Conservation (phyloP, 1,140 invertebrate genomes). For the Melipona quadrifasciata region DNA sequence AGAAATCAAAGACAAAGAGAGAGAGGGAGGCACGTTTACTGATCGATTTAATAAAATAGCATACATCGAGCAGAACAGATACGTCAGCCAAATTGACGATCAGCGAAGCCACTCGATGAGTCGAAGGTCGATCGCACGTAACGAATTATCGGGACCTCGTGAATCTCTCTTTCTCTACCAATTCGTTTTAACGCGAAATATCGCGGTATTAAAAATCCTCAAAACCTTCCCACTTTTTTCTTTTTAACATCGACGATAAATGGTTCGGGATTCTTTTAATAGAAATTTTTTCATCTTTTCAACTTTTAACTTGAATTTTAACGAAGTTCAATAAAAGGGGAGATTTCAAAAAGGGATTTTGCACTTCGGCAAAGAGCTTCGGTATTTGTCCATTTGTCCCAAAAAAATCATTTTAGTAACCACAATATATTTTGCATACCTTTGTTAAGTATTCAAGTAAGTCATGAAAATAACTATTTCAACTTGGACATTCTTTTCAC, state of each 20-base stretch:
- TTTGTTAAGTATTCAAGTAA: too few species aligned
- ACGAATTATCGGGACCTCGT: constrained; percentile 32
- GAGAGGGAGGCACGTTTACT: neutral
- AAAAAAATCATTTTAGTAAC: too few species aligned
- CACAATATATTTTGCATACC: too few species aligned
- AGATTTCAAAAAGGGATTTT: neutral
- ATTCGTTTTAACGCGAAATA: neutral
- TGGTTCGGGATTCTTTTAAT: neutral
- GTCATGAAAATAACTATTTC: neutral
- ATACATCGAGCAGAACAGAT: constrained; percentile 12
- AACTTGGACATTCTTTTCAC: neutral
- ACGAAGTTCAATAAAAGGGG: neutral
- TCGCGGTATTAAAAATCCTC: neutral
- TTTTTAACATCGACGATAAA: neutral
- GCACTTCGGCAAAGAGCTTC: neutral
- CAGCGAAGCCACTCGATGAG: constrained; percentile 43
- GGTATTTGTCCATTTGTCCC: neutral
- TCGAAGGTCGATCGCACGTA: constrained; percentile 37
- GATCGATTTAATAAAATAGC: constrained; percentile 44
- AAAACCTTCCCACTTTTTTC: neutral
- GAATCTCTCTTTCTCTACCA: neutral
- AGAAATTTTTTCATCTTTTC: neutral
- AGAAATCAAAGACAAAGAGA: constrained; percentile 18
- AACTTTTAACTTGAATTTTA: neutral
- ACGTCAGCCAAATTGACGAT: constrained; percentile 23